Base-by-base conservation (phyloP, 2,888 invertebrate species). In the Tenthredo mesomela region DNA sequence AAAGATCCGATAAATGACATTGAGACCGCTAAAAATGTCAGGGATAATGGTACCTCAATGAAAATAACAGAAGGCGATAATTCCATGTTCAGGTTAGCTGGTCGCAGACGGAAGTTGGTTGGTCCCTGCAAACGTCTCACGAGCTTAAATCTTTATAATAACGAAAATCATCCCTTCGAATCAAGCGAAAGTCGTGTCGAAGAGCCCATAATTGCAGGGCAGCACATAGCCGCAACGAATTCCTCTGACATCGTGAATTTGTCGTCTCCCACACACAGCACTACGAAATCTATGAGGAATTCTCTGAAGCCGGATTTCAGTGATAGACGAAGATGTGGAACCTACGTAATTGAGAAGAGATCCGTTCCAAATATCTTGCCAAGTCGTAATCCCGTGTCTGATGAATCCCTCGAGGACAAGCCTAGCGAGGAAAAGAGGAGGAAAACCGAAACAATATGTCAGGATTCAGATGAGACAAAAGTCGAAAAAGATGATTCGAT, bases 331-430 rank as follows among this genome's bases (percentile, higher is more conserved):
- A 84, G 87, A 86, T 87, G 86, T n/a, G 86, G 86, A 5, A 88
- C 88, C 67, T 88, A 86, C 54, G 86, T 87, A 25, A 87, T 87
- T 37, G 87, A 88, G 4, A 82, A 86, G 54, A 65, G 77, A 33
- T 84, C 80, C 9, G 70, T 54, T 50, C 54, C 47, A 1, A 47
- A 54, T 82, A 29, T 58, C 4, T 43, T 25, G n/a, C 21, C 18
- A 7, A 10, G 50, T 40, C 71, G 85, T 21, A 67, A 84, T 58
- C 71, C 65, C 18, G 43, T 47, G 10, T 84, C 86, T 21, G 84
- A 87, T 29, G 85, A 86, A 37, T 85, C 87, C 37, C 75, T 80
- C 29, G 82, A 82, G 65, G 67, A 82, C 12, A 67, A 67, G 10
- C 82, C 82, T 4, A 82, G 29, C 21, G 10, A 43, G 6, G 37